These are phyloP conservation scores for Anodontia alba DNA, from an alignment of 2,888 invertebrate genomes.

Conservation along the genomic window DNA sequence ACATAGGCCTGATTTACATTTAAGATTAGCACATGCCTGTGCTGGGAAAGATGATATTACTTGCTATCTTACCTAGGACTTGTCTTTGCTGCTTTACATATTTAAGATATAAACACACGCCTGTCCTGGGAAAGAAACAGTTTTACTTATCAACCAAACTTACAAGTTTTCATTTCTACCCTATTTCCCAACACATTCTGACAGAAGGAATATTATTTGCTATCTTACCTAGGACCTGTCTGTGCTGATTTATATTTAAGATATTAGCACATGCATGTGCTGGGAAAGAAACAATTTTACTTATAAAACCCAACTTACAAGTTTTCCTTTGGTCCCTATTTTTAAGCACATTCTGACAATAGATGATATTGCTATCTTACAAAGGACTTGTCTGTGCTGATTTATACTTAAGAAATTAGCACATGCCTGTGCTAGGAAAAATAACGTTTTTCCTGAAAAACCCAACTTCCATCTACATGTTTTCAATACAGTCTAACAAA, in stretches of 20 bases:
- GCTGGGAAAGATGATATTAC: neutral
- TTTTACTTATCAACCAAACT: too few relatives aligned
- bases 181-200: too few relatives aligned
- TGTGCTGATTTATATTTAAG: neutral
- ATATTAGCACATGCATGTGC: slow-evolving; percentile 29
- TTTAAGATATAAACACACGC: neutral
- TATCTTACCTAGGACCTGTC: neutral
- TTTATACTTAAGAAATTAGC: neutral
- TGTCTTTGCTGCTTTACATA: neutral
- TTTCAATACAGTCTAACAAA: too few relatives aligned
- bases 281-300: slow-evolving; percentile 17
- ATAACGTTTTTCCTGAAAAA: too few relatives aligned
- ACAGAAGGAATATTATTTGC: too few relatives aligned
- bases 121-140: slow-evolving; percentile 20
- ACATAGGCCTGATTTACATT: slow-evolving; percentile 19
- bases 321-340: too few relatives aligned
- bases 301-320: too few relatives aligned
- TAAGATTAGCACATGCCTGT: slow-evolving; percentile 23
- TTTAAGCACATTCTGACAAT: too few relatives aligned
- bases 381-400: neutral
- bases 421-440: neutral
- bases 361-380: neutral
- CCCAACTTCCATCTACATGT: too few relatives aligned
- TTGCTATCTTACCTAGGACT: neutral
- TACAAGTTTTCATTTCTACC: too few relatives aligned